These are phyloP conservation scores for Hypolimnas misippus DNA, from an alignment of 2,888 invertebrate species.

Conservation along the genomic window DNA sequence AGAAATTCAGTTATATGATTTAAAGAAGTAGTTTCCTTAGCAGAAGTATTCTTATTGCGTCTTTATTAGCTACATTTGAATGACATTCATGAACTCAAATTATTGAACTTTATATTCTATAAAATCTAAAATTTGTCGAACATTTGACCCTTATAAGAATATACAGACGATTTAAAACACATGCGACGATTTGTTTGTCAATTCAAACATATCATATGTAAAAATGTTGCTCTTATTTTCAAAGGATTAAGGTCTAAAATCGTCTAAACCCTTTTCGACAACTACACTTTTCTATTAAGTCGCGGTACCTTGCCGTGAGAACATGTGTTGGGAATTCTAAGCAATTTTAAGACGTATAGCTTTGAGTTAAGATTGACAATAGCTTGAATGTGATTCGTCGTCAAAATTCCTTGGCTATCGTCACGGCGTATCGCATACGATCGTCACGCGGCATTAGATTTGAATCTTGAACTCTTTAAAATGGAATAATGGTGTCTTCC, in stretches of 20 bases:
- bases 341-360: conserved; percentile 13
- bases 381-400: conserved; percentile 30
- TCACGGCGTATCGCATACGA: conserved; percentile 61
- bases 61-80: neutral
- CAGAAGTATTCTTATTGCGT: too few species aligned
- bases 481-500: conserved; percentile 67
- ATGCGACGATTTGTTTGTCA: conserved; percentile 18
- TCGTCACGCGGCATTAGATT: conserved; percentile 77
- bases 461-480: conserved; percentile 76
- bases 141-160: neutral
- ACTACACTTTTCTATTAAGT: conserved; percentile 23
- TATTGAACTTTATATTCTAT: neutral
- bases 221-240: conserved; percentile 23
- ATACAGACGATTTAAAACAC: conserved; percentile 8
- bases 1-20: too few species aligned
- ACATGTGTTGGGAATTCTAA: conserved; percentile 47
- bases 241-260: conserved; percentile 45
- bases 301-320: conserved; percentile 53
- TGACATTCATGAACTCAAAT: neutral
- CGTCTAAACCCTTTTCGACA: conserved; percentile 32
- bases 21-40: too few species aligned
- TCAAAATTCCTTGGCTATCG: conserved; percentile 56
- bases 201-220: conserved; percentile 6
- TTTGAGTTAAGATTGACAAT: conserved; percentile 41
- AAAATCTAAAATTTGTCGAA: neutral